Evolutionary conservation across 2,113 vertebrate species (phyloP), one percentile per base, ranked within the genome.

Genomic region (Cavia aperea): DNA sequence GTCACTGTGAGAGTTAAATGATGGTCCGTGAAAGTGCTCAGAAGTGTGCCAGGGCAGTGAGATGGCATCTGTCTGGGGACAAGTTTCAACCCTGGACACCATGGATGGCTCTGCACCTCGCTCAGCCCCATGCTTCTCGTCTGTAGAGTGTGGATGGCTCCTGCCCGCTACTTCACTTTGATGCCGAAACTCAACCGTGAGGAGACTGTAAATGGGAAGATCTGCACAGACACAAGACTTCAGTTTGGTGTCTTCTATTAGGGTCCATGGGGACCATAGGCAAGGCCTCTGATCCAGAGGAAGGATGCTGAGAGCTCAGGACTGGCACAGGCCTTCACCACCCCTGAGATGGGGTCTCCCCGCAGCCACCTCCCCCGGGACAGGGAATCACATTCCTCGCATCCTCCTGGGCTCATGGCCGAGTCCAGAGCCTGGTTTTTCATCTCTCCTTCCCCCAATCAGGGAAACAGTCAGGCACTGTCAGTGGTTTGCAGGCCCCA

Each of bases 361-460:
- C 33, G 43, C 46, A 92, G 46, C 90, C 18, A 8, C 62, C 21
- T 81, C 60, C 62, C 46, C 60, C 49, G 70, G 16, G 0, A 1
- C 43, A 7, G 49, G 54, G 21, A 94, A 43, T 54, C 5, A 4
- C 0, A 2, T 60, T 73, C 66, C 46, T 77, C 26, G 24, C 31
- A 36, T 89, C 60, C 36, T 94, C 39, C 10, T 72, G 68, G 24
- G n/a, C 75, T 73, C 15, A 1, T 29, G 46, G 86, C 13, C 0
- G 54, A 78, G 56, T 95, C 95, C 95, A 91, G 63, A 92, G 86
- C 94, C 96, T 92, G 95, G 63, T 94, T 96, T 96, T 96, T 56
- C 14, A 39, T 78, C 72, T 96, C 87, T 79, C 95, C 66, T 79
- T 89, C 84, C 79, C 75, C 93, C 86, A 96, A n/a, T 96, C 93